Conservation (phyloP, 2,888 invertebrate genomes). For the Lithosia quadra region DNA sequence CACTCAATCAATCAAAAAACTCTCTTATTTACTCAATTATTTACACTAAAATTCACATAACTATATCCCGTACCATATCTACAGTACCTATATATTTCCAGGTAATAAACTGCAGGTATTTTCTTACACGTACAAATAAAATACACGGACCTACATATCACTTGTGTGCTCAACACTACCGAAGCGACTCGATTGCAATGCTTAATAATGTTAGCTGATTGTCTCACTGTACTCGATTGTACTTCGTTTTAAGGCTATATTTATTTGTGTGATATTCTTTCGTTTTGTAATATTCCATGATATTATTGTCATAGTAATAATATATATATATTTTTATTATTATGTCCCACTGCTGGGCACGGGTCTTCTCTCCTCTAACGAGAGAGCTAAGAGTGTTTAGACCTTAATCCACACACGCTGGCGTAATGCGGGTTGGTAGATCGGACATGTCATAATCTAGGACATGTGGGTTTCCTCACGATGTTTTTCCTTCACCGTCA, state of each 20-base stretch:
- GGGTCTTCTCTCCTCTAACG: too few relatives aligned
- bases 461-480: too few relatives aligned
- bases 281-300: background rate
- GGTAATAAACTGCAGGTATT: conserved; percentile 8
- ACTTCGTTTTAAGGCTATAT: conserved; percentile 21
- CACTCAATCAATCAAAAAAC: too few relatives aligned
- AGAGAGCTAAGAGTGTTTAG: too few relatives aligned
- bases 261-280: conserved; percentile 9
- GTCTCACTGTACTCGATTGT: conserved; percentile 37
- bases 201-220: conserved; percentile 52
- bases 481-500: too few relatives aligned
- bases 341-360: too few relatives aligned
- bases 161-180: conserved; percentile 26
- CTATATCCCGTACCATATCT: background rate
- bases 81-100: conserved; percentile 1
- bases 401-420: too few relatives aligned
- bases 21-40: too few relatives aligned
- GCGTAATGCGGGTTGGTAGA: too few relatives aligned
- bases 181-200: conserved; percentile 22
- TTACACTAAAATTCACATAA: background rate
- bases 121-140: conserved; percentile 5
- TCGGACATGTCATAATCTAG: too few relatives aligned
- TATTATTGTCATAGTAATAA: background rate
- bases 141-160: conserved; percentile 2
- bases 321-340: background rate